phyloP scores from a whole-genome alignment of 2,113 vertebrate species.

The Mustela lutreola region DNA sequence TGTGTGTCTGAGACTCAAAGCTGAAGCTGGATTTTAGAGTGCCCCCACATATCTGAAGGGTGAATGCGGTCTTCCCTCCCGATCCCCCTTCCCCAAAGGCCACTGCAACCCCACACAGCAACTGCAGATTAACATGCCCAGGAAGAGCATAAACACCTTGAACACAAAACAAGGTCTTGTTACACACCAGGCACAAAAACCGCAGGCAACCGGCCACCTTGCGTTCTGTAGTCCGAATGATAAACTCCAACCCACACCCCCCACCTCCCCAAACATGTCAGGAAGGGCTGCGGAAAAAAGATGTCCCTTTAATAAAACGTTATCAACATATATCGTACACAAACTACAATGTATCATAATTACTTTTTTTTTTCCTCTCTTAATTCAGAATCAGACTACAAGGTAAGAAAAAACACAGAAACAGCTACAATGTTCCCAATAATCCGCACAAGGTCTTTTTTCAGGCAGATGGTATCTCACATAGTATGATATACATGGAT shows the following conservation, averaged over 20 bases:
- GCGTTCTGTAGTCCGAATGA: conserved; percentile 87
- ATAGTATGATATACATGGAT: conserved; percentile 94
- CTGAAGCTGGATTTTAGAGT: not conserved
- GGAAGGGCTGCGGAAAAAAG: conserved; percentile 92
- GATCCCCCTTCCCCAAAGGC: not conserved
- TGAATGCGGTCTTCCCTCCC: not conserved
- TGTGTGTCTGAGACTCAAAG: not conserved
- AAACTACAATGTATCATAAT: conserved; percentile 93
- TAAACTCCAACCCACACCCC: conserved; percentile 83
- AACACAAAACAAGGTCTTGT: not conserved
- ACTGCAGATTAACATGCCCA: not conserved
- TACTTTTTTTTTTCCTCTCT: conserved; percentile 89
- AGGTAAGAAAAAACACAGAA: conserved; percentile 94
- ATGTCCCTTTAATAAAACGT: conserved; percentile 94
- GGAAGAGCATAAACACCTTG: not conserved
- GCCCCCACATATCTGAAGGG: not conserved
- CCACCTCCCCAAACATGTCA: conserved; percentile 82
- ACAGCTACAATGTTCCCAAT: conserved; percentile 94
- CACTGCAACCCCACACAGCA: not conserved
- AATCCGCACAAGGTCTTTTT: conserved; percentile 93
- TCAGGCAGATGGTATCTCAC: conserved; percentile 95
- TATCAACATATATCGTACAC: conserved; percentile 93
- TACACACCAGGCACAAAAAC: not conserved
- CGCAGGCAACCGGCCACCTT: not conserved
- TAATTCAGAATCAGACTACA: conserved; percentile 92